Percentiles rank a stretch among this genome's conserved stretches.
Evolutionary conservation across 2,797 vertebrate species (phyloP).

Genomic region (Melanotaenia nigrans): DNA sequence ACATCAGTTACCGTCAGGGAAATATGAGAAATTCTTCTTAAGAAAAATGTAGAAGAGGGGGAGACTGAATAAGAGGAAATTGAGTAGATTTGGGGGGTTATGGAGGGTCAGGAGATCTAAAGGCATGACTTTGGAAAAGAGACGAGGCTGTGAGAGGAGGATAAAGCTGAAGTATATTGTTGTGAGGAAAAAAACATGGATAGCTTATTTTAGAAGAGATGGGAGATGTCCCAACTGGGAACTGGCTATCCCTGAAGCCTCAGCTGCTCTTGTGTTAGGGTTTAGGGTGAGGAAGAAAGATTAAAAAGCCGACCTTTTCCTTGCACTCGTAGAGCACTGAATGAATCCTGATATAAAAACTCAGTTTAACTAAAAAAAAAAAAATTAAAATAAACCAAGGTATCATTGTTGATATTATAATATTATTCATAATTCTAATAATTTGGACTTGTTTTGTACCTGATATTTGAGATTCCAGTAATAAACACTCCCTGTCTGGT

Average conservation of each 20-base stretch:
- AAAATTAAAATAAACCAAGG: not conserved
- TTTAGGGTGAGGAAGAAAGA: not conserved
- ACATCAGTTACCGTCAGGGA: constrained; percentile 44
- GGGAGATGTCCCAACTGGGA: not conserved
- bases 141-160: not conserved
- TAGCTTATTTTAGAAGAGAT: not conserved
- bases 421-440: not conserved
- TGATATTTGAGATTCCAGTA: constrained; percentile 1
- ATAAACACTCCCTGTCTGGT: constrained; percentile 19
- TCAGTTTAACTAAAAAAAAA: not conserved
- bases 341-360: not conserved
- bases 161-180: not conserved
- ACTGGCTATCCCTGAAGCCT: not conserved
- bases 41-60: constrained; percentile 23
- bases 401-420: not conserved
- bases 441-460: not conserved
- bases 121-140: not conserved
- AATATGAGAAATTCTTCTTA: constrained; percentile 47
- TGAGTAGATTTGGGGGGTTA: constrained; percentile 10
- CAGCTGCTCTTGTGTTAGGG: not conserved
- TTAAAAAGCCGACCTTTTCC: not conserved
- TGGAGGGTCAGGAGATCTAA: constrained; percentile 7
- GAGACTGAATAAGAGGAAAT: constrained; percentile 14
- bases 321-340: not conserved
- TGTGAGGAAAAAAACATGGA: not conserved